A percentile compares a stretch with the other conserved stretches of the same genome.
Conservation (phyloP, 2,888 invertebrate species). For the Cataglyphis albicans region DNA sequence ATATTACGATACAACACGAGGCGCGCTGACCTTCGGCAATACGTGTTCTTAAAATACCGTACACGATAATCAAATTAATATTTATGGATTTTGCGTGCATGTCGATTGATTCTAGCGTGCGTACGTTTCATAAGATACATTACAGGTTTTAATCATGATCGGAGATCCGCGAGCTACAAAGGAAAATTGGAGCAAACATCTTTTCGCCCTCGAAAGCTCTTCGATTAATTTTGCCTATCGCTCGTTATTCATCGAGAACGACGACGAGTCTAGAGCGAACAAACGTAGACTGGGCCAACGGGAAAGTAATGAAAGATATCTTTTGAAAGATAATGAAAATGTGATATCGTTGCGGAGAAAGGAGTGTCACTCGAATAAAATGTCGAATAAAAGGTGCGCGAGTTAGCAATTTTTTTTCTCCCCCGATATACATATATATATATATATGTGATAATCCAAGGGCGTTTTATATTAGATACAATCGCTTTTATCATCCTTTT, state of each 20-base stretch:
- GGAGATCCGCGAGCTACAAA: not conserved
- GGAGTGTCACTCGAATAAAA: not conserved
- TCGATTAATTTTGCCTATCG: not conserved
- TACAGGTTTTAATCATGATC: not conserved
- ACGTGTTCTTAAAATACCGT: conserved; percentile 3
- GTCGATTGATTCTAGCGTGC: conserved; percentile 32
- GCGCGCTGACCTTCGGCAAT: not conserved
- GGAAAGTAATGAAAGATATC: not conserved
- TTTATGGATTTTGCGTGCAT: conserved; percentile 19
- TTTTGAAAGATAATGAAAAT: conserved; percentile 13
- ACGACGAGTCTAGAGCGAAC: not conserved
- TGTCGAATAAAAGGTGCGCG: not conserved
- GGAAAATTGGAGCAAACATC: not conserved
- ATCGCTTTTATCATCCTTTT: conserved; percentile 32
- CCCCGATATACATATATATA: not conserved
- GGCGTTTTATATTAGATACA: conserved; percentile 38
- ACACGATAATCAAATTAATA: conserved; percentile 23
- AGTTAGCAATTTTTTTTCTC: not conserved
- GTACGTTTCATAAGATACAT: conserved; percentile 2
- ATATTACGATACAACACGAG: not conserved
- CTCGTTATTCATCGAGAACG: not conserved
- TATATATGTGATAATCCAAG: not conserved
- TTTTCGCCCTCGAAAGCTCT: too few species aligned
- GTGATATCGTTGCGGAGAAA: not conserved
- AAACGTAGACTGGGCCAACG: not conserved